A percentile compares a stretch with the other conserved stretches of the same genome.
Conservation (phyloP, 2,888 invertebrate genomes). For the Heliconius charithonia region DNA sequence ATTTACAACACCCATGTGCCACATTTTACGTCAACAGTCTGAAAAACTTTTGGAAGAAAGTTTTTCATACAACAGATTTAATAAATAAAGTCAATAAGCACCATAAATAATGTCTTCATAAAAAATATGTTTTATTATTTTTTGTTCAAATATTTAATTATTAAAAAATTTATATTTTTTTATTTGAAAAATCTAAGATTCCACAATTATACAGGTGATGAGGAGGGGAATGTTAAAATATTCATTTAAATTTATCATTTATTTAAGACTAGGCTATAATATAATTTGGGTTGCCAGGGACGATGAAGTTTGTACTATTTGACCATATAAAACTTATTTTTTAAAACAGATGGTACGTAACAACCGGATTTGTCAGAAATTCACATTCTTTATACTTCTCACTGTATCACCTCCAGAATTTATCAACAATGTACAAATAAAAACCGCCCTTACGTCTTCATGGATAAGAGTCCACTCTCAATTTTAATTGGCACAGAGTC, state of each 20-base stretch:
- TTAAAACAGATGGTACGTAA: background rate
- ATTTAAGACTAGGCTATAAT: background rate
- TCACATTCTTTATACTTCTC: conserved; percentile 18
- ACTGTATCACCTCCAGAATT: conserved; percentile 28
- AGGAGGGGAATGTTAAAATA: conserved; percentile 20
- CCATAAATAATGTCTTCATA: background rate
- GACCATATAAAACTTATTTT: conserved; percentile 1
- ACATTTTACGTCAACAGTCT: conserved; percentile 3
- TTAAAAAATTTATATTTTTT: background rate
- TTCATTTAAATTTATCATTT: conserved; percentile 1
- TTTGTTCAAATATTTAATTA: background rate
- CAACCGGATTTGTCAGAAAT: conserved; percentile 8
- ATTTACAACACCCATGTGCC: conserved; percentile 4
- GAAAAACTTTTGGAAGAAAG: background rate
- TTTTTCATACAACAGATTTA: conserved; percentile 8
- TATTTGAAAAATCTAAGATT: background rate
- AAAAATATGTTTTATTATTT: background rate
- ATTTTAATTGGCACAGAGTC: conserved; percentile 48
- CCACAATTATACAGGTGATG: background rate
- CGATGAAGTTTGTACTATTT: background rate
- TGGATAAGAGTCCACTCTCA: conserved; percentile 47
- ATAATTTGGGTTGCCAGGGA: background rate
- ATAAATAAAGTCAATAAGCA: conserved; percentile 2
- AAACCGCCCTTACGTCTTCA: conserved; percentile 36
- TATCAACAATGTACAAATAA: conserved; percentile 32